A percentile compares a stretch with the other conserved stretches of the same genome.
Evolutionary conservation across 2,888 invertebrate species (phyloP).

Genomic region (Andricus quercusramuli): DNA sequence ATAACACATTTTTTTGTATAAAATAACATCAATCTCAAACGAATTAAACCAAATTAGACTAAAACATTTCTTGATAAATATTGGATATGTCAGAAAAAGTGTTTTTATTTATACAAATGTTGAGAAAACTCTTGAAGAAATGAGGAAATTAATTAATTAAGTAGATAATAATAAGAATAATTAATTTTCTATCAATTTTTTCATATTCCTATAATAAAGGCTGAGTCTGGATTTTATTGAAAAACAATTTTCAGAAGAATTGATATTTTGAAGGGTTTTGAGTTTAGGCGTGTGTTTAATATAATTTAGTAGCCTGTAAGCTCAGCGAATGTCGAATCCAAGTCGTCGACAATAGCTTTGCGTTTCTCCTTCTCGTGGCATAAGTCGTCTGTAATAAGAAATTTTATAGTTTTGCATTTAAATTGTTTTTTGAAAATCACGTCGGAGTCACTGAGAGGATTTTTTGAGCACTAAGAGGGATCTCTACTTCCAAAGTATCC

Average conservation of each 20-base stretch:
- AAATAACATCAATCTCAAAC: background rate
- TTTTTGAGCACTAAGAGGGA: constrained; percentile 6
- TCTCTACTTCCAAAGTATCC: constrained; percentile 12
- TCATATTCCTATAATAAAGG: background rate
- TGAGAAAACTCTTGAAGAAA: background rate
- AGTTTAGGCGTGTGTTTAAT: constrained; percentile 52
- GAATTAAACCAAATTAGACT: background rate
- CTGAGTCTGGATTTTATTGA: background rate
- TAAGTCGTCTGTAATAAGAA: constrained; percentile 80
- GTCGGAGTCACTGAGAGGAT: background rate
- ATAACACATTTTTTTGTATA: background rate
- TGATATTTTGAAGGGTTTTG: background rate
- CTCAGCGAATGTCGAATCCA: constrained; percentile 98
- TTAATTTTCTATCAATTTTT: background rate
- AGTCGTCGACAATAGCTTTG: constrained; percentile 98
- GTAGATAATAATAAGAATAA: background rate
- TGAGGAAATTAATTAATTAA: background rate
- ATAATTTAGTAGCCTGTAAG: constrained; percentile 94
- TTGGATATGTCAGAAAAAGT: background rate
- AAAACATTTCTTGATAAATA: background rate
- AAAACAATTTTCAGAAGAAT: background rate
- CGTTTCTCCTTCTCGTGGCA: constrained; percentile 92
- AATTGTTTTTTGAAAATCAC: background rate
- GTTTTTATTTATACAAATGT: background rate
- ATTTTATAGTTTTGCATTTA: constrained; percentile 53